These are phyloP conservation scores for Cyrtorhinus lividipennis DNA, from an alignment of 1,140 invertebrate genomes.

Conservation along the genomic window DNA sequence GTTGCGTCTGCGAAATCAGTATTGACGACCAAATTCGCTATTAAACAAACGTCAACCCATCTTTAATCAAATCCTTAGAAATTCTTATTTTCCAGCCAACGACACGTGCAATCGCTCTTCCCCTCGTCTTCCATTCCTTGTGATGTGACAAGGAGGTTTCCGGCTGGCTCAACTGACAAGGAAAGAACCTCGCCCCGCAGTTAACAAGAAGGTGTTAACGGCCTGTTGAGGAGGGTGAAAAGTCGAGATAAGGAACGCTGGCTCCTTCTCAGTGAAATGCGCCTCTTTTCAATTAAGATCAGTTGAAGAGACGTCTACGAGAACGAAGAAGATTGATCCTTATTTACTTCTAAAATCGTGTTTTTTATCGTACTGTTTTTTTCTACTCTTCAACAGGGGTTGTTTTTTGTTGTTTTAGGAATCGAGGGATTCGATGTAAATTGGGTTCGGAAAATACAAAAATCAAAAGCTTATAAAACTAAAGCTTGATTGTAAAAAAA, in stretches of 20 bases:
- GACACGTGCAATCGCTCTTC: not conserved
- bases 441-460: too few species aligned
- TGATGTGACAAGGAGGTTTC: not conserved
- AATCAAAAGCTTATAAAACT: too few species aligned
- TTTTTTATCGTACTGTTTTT: not conserved
- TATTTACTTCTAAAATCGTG: not conserved
- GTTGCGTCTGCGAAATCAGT: too few species aligned
- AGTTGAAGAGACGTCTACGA: not conserved
- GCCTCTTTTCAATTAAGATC: not conserved
- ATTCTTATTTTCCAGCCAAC: too few species aligned
- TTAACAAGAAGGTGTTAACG: not conserved
- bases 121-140: not conserved
- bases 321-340: not conserved
- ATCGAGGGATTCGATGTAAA: too few species aligned
- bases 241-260: not conserved
- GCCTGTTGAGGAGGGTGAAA: not conserved
- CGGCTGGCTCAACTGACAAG: not conserved
- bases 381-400: not conserved
- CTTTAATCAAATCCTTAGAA: too few species aligned
- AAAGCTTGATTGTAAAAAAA: too few species aligned
- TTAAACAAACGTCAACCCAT: too few species aligned
- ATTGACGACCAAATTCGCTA: not conserved
- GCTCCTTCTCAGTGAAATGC: not conserved
- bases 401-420: too few species aligned
- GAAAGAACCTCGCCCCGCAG: not conserved